These are phyloP conservation scores for Lysandra bellargus DNA, from an alignment of 2,888 invertebrate genomes.

Conservation along the genomic window DNA sequence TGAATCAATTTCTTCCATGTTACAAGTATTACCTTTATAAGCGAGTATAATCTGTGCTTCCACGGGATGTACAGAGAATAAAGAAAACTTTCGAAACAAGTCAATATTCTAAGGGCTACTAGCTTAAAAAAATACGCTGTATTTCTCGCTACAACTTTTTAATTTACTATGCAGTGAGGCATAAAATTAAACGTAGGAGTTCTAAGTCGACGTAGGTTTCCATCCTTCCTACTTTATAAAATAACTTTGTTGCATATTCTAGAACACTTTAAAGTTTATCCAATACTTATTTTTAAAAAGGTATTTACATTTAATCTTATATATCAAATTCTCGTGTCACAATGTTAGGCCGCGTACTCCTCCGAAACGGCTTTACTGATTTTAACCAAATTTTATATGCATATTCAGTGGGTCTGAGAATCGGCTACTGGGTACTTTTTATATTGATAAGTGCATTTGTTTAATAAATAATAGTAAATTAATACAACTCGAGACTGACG, in stretches of 20 bases:
- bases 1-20: too few relatives aligned
- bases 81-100: not conserved
- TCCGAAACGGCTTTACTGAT: too few relatives aligned
- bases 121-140: not conserved
- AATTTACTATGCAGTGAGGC: constrained; percentile 16
- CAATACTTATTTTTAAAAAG: not conserved
- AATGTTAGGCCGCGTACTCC: too few relatives aligned
- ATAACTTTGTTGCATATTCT: not conserved
- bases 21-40: too few relatives aligned
- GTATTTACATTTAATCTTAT: not conserved
- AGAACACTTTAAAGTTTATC: not conserved
- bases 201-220: not conserved
- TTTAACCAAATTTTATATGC: too few relatives aligned
- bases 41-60: not conserved
- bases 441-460: too few relatives aligned
- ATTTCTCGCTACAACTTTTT: not conserved
- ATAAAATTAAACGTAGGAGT: constrained; percentile 19
- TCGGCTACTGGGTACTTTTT: too few relatives aligned
- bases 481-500: too few relatives aligned
- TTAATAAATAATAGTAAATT: too few relatives aligned
- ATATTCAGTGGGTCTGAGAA: too few relatives aligned
- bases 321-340: too few relatives aligned
- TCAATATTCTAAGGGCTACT: not conserved
- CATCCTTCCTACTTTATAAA: not conserved
- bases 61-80: not conserved